These are phyloP conservation scores for Drosophila parthenogenetica DNA, from an alignment of 2,888 invertebrate genomes.

Conservation along the genomic window DNA sequence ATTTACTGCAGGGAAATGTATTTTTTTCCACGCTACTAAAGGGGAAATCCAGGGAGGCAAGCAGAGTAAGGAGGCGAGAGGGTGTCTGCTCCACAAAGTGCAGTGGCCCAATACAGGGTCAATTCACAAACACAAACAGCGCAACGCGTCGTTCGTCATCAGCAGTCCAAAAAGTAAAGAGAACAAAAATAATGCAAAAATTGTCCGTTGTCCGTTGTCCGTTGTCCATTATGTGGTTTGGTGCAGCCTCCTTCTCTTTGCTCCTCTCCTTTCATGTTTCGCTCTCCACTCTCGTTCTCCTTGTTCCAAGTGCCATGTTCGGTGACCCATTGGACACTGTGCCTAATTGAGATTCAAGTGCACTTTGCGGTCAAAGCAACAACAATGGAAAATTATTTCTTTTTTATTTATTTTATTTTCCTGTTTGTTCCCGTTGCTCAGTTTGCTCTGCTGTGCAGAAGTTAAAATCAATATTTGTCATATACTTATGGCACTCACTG, in stretches of 20 bases:
- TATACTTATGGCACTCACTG: constrained; percentile 13
- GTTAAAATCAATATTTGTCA: constrained; percentile 65
- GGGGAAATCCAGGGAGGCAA: background rate
- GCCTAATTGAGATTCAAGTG: constrained; percentile 77
- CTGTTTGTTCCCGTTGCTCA: constrained; percentile 46
- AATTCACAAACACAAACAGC: constrained; percentile 24
- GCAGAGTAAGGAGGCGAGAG: background rate
- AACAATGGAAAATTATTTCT: constrained; percentile 33
- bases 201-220: constrained; percentile 11
- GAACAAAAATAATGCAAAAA: constrained; percentile 17
- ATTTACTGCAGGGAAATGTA: constrained; percentile 45
- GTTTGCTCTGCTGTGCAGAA: constrained; percentile 44
- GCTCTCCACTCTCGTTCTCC: constrained; percentile 1
- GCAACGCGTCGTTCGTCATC: constrained; percentile 44
- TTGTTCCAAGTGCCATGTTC: constrained; percentile 35
- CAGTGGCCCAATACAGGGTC: constrained; percentile 71
- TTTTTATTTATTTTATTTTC: constrained; percentile 34
- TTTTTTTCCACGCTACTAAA: constrained; percentile 12
- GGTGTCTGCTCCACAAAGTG: constrained; percentile 48
- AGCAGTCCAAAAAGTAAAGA: constrained; percentile 8
- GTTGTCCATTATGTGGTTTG: constrained; percentile 39
- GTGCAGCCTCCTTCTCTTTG: constrained; percentile 9
- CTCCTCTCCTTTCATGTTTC: constrained; percentile 31
- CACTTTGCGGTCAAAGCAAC: constrained; percentile 44
- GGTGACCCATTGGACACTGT: constrained; percentile 62